Conservation (phyloP, 2,888 invertebrate species). For the Imbricaverruca yamaguchii region DNA sequence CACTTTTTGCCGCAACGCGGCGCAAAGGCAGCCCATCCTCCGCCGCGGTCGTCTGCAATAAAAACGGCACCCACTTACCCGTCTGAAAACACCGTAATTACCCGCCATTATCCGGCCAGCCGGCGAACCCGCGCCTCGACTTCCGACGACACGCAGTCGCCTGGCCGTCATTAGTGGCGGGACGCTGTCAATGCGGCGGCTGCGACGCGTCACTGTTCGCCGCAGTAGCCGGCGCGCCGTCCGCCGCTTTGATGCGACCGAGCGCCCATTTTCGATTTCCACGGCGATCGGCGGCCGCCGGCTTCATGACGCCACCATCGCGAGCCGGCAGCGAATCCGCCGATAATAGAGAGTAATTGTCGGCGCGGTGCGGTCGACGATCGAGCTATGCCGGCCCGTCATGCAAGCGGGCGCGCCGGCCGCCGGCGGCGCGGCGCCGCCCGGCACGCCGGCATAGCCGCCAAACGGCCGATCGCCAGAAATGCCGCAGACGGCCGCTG, state of each 20-base stretch:
- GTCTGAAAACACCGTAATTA: constrained; percentile 7
- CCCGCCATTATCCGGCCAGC: neutral
- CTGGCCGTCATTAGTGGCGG: neutral
- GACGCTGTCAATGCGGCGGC: neutral
- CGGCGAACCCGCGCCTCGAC: neutral
- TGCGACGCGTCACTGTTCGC: neutral
- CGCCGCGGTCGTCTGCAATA: neutral
- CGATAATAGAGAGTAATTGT: constrained; percentile 11
- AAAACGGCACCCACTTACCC: constrained; percentile 19
- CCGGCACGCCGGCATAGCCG: neutral
- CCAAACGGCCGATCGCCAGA: neutral
- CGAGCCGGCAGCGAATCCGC: neutral
- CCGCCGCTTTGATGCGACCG: constrained; percentile 6
- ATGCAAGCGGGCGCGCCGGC: constrained; percentile 7
- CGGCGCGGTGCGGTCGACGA: neutral
- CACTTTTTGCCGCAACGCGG: neutral
- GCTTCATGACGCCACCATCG: neutral
- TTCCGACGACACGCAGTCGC: neutral
- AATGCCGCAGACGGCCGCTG: neutral
- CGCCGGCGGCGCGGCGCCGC: neutral
- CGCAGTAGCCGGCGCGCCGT: neutral
- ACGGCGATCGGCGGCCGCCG: neutral
- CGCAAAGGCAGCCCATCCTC: too few relatives aligned
- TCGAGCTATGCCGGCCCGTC: neutral
- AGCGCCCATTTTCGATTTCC: neutral